Conservation (phyloP, 2,888 invertebrate genomes). For the Diadegma fenestrale region DNA sequence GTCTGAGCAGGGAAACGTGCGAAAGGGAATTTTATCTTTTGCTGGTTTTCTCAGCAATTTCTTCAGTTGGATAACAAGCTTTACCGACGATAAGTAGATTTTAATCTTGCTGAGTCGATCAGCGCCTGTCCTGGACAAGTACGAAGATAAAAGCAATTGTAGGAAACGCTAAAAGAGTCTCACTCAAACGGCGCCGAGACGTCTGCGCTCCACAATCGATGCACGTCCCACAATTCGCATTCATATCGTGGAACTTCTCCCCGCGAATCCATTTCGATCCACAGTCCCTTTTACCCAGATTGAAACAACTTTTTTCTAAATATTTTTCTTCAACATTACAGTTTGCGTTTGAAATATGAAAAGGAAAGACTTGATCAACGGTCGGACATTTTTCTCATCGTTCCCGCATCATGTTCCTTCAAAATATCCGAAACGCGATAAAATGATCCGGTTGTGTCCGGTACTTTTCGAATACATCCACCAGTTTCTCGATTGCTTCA, state of each 20-base stretch:
- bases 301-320: background rate
- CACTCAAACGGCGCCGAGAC: slow-evolving; percentile 72
- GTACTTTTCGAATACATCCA: too few species aligned
- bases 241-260: background rate
- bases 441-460: background rate
- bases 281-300: background rate
- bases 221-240: slow-evolving; percentile 6
- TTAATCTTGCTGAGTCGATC: slow-evolving; percentile 43
- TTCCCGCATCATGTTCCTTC: too few species aligned
- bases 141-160: slow-evolving; percentile 25
- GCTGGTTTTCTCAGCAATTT: slow-evolving; percentile 21
- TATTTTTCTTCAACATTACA: background rate
- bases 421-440: too few species aligned
- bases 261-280: background rate
- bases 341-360: too few species aligned
- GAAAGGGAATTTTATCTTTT: slow-evolving; percentile 10
- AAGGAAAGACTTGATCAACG: too few species aligned
- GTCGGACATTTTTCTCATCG: too few species aligned
- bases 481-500: background rate
- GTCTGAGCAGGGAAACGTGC: background rate
- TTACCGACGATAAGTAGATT: slow-evolving; percentile 61
- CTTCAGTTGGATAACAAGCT: slow-evolving; percentile 46
- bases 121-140: background rate
- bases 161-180: slow-evolving; percentile 9
- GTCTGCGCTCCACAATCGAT: slow-evolving; percentile 75